phyloP scores from a whole-genome alignment of 2,888 invertebrate species.

The Bugula neritina region DNA sequence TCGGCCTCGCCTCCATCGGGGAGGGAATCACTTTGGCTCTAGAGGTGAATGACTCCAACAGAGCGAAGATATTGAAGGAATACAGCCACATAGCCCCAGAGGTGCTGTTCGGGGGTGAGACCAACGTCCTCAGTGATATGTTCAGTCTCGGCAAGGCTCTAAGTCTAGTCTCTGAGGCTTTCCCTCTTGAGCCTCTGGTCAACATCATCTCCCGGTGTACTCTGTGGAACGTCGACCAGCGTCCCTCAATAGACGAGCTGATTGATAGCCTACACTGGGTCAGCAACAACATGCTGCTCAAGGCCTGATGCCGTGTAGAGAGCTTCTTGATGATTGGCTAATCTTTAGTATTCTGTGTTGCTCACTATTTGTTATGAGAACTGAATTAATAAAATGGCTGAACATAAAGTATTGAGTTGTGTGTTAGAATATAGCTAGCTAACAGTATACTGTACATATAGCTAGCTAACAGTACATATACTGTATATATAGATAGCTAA shows the following conservation, averaged over 20 bases:
- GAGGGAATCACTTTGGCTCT: conserved; percentile 27
- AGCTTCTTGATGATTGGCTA: too few species aligned
- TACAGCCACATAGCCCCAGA: conserved; percentile 27
- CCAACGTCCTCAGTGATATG: conserved; percentile 21
- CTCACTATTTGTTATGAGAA: too few species aligned
- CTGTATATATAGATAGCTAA: too few species aligned
- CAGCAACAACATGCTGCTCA: neutral
- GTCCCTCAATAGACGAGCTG: conserved; percentile 16
- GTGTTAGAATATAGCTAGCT: too few species aligned
- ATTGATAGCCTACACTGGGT: conserved; percentile 15
- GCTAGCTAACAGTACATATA: too few species aligned
- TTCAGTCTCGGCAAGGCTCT: conserved; percentile 26
- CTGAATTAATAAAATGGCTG: too few species aligned
- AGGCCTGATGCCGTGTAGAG: neutral
- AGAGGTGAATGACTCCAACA: conserved; percentile 15
- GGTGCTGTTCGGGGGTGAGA: conserved; percentile 24
- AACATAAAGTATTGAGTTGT: too few species aligned
- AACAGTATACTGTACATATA: too few species aligned
- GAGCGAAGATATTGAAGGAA: conserved; percentile 23
- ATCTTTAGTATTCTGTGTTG: too few species aligned
- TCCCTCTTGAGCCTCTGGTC: neutral
- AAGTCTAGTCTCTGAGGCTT: neutral
- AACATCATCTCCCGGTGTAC: conserved; percentile 11
- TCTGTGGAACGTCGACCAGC: conserved; percentile 4
- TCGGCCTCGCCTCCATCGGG: conserved; percentile 25